Evolutionary conservation across 2,888 invertebrate species (phyloP).

Genomic region (Cheilosia urbana): DNA sequence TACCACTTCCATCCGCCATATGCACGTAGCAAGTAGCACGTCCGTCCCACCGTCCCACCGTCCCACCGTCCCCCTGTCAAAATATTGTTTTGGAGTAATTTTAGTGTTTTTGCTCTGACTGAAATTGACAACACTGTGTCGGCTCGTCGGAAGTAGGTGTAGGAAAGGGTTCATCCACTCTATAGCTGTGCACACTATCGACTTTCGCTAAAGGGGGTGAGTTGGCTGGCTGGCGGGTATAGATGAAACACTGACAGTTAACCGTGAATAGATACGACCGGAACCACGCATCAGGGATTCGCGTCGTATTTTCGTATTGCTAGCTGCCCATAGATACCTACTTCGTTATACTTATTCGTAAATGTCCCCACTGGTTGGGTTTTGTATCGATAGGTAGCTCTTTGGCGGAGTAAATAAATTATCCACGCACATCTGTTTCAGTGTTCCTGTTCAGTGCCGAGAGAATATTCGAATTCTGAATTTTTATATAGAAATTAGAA

Average conservation of each 20-base stretch:
- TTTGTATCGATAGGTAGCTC: slow-evolving; percentile 52
- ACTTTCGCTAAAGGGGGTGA: slow-evolving; percentile 34
- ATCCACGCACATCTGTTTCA: slow-evolving; percentile 49
- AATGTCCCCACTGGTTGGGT: slow-evolving; percentile 19
- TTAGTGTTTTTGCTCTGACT: slow-evolving; percentile 43
- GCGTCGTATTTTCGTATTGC: neutral
- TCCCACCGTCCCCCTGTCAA: neutral
- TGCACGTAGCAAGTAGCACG: neutral
- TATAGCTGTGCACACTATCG: neutral
- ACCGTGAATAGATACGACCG: slow-evolving; percentile 70
- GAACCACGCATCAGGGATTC: slow-evolving; percentile 71
- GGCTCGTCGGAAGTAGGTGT: slow-evolving; percentile 41
- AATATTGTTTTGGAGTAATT: slow-evolving; percentile 49
- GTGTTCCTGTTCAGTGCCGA: slow-evolving; percentile 4
- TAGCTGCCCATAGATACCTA: slow-evolving; percentile 34
- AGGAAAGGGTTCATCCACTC: slow-evolving; percentile 25
- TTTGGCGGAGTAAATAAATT: slow-evolving; percentile 71
- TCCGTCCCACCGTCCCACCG: no score
- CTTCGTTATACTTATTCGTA: slow-evolving; percentile 8
- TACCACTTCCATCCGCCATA: slow-evolving; percentile 27
- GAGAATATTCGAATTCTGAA: slow-evolving; percentile 53
- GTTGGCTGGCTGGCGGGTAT: neutral
- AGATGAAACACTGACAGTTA: slow-evolving; percentile 56
- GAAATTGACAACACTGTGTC: slow-evolving; percentile 38
- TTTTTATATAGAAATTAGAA: slow-evolving; percentile 32